Percentiles rank a stretch among this genome's conserved stretches.
phyloP scores from a whole-genome alignment of 2,113 vertebrate species.

The Hemichromis elongatus region DNA sequence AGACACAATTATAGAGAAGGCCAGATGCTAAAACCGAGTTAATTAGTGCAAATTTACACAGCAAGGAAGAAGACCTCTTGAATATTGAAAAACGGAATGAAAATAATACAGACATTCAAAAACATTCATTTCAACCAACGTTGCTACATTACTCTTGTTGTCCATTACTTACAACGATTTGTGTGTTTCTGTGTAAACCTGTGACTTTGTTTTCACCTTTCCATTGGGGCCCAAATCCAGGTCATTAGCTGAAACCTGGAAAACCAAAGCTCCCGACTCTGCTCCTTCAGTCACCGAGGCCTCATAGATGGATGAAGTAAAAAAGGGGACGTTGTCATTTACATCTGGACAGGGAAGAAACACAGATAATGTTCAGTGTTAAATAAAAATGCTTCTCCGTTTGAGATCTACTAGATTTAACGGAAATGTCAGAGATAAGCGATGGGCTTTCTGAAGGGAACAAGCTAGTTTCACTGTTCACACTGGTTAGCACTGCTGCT shows the following conservation, averaged over 20 bases:
- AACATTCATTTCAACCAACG: background rate
- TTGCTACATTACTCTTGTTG: background rate
- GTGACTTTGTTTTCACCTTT: constrained; percentile 64
- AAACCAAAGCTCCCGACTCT: constrained; percentile 75
- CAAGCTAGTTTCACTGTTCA: background rate
- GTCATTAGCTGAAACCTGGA: constrained; percentile 84
- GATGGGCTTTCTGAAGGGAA: background rate
- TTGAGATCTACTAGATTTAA: background rate
- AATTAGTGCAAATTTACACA: background rate
- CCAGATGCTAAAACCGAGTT: background rate
- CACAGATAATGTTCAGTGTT: background rate
- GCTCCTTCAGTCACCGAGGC: constrained; percentile 81
- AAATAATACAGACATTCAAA: background rate
- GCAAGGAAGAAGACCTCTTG: background rate
- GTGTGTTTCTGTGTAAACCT: background rate
- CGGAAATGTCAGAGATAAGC: background rate
- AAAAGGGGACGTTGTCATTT: constrained; percentile 90
- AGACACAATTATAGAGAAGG: background rate
- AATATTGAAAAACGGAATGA: background rate
- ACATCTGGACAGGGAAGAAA: constrained; percentile 74
- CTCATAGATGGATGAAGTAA: constrained; percentile 88
- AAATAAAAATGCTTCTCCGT: background rate
- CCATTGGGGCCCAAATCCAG: constrained; percentile 83
- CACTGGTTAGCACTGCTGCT: background rate
- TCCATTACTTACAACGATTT: background rate